Evolutionary conservation across 1,140 invertebrate genomes (phyloP).

Genomic region (Microplitis demolitor): DNA sequence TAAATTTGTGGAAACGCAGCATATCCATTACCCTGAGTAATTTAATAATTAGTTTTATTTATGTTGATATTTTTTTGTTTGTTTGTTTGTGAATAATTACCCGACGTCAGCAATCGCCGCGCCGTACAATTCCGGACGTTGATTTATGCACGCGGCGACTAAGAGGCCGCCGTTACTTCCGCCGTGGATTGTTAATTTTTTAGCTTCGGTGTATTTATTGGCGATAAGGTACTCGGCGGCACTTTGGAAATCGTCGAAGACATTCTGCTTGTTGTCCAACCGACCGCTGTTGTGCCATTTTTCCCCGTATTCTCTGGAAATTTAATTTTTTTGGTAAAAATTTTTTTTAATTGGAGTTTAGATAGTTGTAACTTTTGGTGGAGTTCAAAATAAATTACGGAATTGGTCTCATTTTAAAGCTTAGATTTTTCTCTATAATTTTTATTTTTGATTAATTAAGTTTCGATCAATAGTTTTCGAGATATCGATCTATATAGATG

Average conservation of each 20-base stretch:
- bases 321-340: conserved; percentile 20
- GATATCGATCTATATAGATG: no score
- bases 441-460: no score
- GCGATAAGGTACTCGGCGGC: conserved; percentile 90
- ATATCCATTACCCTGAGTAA: conserved; percentile 90
- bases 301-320: conserved; percentile 90
- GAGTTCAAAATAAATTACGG: no score
- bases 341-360: neutral
- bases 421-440: no score
- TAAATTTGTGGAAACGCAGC: conserved; percentile 97
- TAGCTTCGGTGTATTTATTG: conserved; percentile 78
- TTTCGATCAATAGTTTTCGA: no score
- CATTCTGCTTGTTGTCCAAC: conserved; percentile 94
- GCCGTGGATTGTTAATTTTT: conserved; percentile 87
- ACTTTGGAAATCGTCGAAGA: conserved; percentile 94
- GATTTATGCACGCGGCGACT: conserved; percentile 91
- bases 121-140: conserved; percentile 93
- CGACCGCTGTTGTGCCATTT: conserved; percentile 95
- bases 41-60: neutral
- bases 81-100: conserved; percentile 58
- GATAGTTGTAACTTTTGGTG: no score
- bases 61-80: conserved; percentile 34
- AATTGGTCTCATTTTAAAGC: no score
- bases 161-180: conserved; percentile 96
- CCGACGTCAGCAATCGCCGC: conserved; percentile 90